Percentiles rank a stretch among this genome's conserved stretches.
Evolutionary conservation across 2,888 invertebrate species (phyloP).

Genomic region (Tinea pellionella): DNA sequence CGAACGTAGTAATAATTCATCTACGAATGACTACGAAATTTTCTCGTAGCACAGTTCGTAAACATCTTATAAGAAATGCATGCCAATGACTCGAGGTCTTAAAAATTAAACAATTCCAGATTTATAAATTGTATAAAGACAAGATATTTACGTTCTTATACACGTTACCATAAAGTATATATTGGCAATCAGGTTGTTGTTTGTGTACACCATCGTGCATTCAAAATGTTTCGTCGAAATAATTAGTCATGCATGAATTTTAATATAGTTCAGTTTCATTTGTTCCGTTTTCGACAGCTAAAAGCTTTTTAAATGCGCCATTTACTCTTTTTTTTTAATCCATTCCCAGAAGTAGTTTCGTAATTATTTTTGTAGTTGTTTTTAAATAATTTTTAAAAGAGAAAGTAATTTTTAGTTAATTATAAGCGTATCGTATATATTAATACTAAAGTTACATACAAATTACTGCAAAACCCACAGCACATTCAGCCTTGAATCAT

Average conservation of each 20-base stretch:
- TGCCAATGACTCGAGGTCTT: neutral
- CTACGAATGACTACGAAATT: too few species aligned
- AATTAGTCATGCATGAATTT: slow-evolving; percentile 6
- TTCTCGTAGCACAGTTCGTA: too few species aligned
- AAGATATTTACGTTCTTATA: neutral
- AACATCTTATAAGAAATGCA: neutral
- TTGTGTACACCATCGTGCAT: neutral
- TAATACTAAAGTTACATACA: too few species aligned
- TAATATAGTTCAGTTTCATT: neutral
- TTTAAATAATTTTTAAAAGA: too few species aligned
- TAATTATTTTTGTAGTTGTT: neutral
- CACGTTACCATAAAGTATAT: neutral
- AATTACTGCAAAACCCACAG: too few species aligned
- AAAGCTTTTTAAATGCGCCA: neutral
- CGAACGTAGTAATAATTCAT: too few species aligned
- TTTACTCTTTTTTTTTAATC: neutral
- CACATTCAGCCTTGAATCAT: too few species aligned
- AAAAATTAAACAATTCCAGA: neutral
- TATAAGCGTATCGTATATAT: too few species aligned
- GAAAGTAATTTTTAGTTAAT: too few species aligned
- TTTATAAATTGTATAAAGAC: neutral
- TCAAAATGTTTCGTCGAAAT: neutral
- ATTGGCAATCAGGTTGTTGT: neutral
- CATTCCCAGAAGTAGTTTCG: neutral
- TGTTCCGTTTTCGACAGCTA: neutral